phyloP scores from a whole-genome alignment of 1,140 invertebrate genomes.

The Drusus annulatus region DNA sequence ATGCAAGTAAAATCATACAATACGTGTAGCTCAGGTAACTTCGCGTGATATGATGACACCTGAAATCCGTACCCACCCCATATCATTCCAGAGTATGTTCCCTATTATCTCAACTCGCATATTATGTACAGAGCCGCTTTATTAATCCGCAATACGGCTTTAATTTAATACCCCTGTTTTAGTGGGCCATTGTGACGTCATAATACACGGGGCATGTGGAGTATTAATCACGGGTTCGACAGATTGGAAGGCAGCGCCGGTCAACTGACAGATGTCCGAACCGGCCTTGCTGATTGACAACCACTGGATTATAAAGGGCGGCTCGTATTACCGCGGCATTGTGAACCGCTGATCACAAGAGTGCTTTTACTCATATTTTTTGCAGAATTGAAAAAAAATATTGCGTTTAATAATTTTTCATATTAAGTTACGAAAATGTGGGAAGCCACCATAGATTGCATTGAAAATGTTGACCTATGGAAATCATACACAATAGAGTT shows the following conservation, averaged over 20 bases:
- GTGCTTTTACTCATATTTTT: background rate
- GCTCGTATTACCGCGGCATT: background rate
- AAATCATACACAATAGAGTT: background rate
- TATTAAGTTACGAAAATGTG: background rate
- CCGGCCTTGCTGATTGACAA: conserved; percentile 10
- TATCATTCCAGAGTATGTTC: too few species aligned
- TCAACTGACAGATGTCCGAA: conserved; percentile 47
- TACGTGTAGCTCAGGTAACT: too few species aligned
- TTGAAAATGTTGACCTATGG: background rate
- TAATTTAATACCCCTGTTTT: conserved; percentile 47
- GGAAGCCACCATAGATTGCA: background rate
- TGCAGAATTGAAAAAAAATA: background rate
- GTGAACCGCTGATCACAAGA: background rate
- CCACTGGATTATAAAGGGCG: conserved; percentile 22
- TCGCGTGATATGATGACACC: too few species aligned
- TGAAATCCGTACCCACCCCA: too few species aligned
- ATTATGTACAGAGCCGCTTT: conserved; percentile 19
- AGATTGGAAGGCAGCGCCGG: conserved; percentile 36
- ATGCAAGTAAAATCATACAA: too few species aligned
- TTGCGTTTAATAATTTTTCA: background rate
- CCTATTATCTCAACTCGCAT: too few species aligned
- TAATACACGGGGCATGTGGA: conserved; percentile 38
- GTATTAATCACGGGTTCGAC: conserved; percentile 50
- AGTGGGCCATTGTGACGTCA: conserved; percentile 55
- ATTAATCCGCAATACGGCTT: conserved; percentile 11